Base-by-base conservation (phyloP, 2,113 vertebrate genomes). In the Platanista minor region DNA sequence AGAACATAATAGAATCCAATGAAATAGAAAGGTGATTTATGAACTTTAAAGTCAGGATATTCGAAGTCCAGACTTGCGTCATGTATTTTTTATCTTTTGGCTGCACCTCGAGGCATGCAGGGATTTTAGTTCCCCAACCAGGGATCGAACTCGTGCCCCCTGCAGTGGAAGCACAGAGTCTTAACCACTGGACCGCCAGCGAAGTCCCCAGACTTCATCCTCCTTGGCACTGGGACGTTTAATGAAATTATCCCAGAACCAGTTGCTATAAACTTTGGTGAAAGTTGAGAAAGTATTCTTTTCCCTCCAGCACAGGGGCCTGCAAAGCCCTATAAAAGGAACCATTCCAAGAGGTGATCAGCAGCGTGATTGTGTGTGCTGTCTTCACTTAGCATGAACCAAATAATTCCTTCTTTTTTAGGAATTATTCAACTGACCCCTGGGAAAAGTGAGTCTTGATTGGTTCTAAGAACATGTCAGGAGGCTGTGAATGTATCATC, bases 21-120 rank as follows among this genome's bases (percentile, higher is more conserved):
- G 89, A 41, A 94, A 96, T 96, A 94, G 71, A 87, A 87, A 97
- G 64, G 83, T 93, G 41, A 97, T 91, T 90, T 95, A 93, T 87
- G 81, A 57, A 72, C 80, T 86, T 85, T 81, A 82, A 66, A 87
- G 29, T 83, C 74, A 93, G 82, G 80, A 95, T 87, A 72, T 87
- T 96, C 80, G 92, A 98, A 97, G 89, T 61, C 15, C 39, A 82
- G 46, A 90, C 85, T 96, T 82, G 54, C 1, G 7, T 57, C 54
- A 57, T 21, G 7, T 57, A 8, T 57, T 21, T 57, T 57, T 57
- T 57, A 57, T 21, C 21, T 8, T 57, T 21, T 57, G 54, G 20
- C 54, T 8, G 20, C 54, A 21, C 54, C 54, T 57, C 20, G 7
- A 18, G 20, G 54, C 54, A 21, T 57, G 20, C 54, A 57, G 54